A percentile compares a stretch with the other conserved stretches of the same genome.
Conservation (phyloP, 2,797 vertebrate genomes). For the Dipus sagitta region DNA sequence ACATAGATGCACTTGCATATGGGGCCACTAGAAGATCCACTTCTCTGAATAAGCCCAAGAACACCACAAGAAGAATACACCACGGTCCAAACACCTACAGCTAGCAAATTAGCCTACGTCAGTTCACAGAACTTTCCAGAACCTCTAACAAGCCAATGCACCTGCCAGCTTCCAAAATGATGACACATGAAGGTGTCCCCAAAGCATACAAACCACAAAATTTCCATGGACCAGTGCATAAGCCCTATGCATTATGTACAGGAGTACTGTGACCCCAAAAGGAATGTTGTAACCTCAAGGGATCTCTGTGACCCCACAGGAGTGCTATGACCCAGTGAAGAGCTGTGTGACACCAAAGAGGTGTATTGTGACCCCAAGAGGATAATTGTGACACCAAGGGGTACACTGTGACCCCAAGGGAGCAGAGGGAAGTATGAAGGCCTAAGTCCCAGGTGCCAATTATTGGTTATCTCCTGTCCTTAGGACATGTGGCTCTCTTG, state of each 20-base stretch:
- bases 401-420: no score
- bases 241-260: no score
- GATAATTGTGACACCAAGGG: no score
- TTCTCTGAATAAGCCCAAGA: background rate
- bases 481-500: background rate
- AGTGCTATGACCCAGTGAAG: no score
- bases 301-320: no score
- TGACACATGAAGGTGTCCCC: no score
- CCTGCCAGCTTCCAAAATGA: background rate
- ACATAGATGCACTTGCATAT: fast-evolving
- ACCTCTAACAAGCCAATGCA: fast-evolving
- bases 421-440: background rate
- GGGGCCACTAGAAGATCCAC: fast-evolving
- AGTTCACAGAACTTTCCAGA: fast-evolving
- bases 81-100: fast-evolving
- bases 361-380: no score
- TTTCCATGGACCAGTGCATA: fast-evolving
- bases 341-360: no score
- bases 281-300: background rate
- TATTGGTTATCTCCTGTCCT: background rate
- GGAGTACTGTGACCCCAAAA: background rate
- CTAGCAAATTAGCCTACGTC: background rate
- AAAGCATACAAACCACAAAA: background rate
- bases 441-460: background rate
- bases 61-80: fast-evolving